Base-by-base conservation (phyloP, 2,888 invertebrate genomes). In the Stegana nigrithorax region DNA sequence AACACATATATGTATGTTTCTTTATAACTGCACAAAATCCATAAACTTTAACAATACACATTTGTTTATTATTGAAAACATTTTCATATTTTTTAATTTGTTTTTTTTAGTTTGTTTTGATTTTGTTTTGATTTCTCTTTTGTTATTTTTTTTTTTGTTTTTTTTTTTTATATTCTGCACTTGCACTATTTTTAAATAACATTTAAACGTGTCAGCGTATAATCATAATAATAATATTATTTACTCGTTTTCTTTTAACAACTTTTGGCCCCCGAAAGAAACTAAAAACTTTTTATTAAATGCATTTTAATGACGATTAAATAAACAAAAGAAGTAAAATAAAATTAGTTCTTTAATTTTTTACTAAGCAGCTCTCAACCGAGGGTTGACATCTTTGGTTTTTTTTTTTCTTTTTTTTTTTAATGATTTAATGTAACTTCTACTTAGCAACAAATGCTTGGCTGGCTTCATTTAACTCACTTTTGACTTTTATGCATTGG, bases 191-290 rank as follows among this genome's bases (percentile, higher is more conserved):
- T 50, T 62, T 69, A 68, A 65, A 69, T 62, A 71, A 73, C 64
- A 69, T 59, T 67, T 68, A 68, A 63, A 60, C 58, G 65, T 60
- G 55, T 69, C 57, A 42, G 64, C 59, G 17, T 62, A n/a, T n/a
- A n/a, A n/a, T n/a, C n/a, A n/a, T n/a, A n/a, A 70, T 68, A 67
- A 65, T 71, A 70, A 66, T 68, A 62, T 72, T 59, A 65, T 64
- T 59, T 59, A 66, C 26, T 61, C 60, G 62, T 55, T 59, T 65
- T 67, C 26, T 56, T 66, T 65, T 62, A 36, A 47, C 61, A 39
- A 66, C 64, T 72, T 83, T 84, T 84, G 84, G 84, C 84, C 84
- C 84, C 84, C 84, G 82, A 84, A 84, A 84, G 81, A 83, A 84
- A 83, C 70, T 71, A 64, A 70, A 75, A 76, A 69, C 23, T 63